Conservation (phyloP, 1,140 invertebrate species). For the Cataglyphis hispanica region DNA sequence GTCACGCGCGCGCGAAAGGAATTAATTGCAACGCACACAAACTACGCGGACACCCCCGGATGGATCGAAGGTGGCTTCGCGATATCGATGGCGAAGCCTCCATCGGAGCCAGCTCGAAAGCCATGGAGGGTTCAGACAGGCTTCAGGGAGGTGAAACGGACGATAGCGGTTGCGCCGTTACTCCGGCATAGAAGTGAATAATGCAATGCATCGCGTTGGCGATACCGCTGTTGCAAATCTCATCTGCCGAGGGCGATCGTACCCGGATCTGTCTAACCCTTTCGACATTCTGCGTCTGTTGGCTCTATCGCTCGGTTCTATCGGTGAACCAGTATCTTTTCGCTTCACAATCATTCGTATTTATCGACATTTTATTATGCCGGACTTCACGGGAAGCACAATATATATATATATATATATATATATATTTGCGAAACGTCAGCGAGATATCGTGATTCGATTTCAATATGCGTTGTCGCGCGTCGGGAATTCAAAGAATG, state of each 20-base stretch:
- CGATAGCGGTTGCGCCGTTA: conserved; percentile 76
- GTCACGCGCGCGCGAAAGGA: conserved; percentile 37
- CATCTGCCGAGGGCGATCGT: conserved; percentile 76
- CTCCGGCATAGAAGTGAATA: conserved; percentile 81
- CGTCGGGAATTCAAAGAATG: conserved; percentile 19
- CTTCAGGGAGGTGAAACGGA: conserved; percentile 67
- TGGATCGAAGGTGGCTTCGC: conserved; percentile 73
- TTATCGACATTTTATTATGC: conserved; percentile 52
- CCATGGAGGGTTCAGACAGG: conserved; percentile 21
- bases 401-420: neutral
- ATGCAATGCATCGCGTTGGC: conserved; percentile 83
- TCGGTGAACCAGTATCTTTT: neutral
- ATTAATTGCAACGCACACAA: conserved; percentile 78
- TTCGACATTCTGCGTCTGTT: conserved; percentile 19
- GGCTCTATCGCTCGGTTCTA: neutral
- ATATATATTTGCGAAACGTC: conserved; percentile 20
- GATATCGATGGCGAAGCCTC: conserved; percentile 74
- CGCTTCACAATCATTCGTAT: conserved; percentile 36
- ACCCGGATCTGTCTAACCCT: conserved; percentile 29
- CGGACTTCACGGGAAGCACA: neutral
- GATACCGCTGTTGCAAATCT: conserved; percentile 81
- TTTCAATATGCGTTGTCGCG: conserved; percentile 36
- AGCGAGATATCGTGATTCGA: conserved; percentile 27
- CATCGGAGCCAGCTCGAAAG: conserved; percentile 50
- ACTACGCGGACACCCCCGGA: conserved; percentile 66